Evolutionary conservation across 1,140 invertebrate species (phyloP).

Genomic region (Drosophila lacteicornis): DNA sequence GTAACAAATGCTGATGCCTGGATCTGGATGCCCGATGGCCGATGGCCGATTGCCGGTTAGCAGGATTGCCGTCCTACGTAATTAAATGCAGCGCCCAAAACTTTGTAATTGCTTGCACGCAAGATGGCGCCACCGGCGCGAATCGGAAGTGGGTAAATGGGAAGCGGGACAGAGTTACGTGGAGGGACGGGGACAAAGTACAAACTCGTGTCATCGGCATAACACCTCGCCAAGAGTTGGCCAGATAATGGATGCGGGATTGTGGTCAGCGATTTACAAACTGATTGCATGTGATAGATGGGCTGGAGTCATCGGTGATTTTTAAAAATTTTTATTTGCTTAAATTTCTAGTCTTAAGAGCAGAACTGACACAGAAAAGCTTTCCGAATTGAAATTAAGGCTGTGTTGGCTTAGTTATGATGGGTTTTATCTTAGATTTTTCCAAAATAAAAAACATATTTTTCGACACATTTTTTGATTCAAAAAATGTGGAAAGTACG

Average conservation of each 20-base stretch:
- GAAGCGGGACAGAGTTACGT: background rate
- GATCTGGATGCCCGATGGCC: constrained; percentile 33
- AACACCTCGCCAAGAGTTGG: background rate
- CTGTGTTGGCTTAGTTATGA: too few relatives aligned
- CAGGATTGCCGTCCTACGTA: constrained; percentile 46
- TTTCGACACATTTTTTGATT: too few relatives aligned
- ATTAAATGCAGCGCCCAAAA: constrained; percentile 77
- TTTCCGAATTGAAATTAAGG: too few relatives aligned
- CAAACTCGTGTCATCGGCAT: constrained; percentile 32
- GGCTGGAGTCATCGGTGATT: background rate
- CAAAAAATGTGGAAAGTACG: too few relatives aligned
- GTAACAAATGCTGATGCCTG: constrained; percentile 50
- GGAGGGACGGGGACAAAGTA: constrained; percentile 2
- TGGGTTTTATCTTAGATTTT: too few relatives aligned
- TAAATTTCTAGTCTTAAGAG: too few relatives aligned
- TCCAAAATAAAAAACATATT: too few relatives aligned
- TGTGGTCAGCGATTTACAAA: constrained; percentile 11
- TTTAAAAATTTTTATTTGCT: too few relatives aligned
- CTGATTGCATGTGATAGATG: constrained; percentile 19
- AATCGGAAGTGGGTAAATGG: constrained; percentile 13
- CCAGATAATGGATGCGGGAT: constrained; percentile 13
- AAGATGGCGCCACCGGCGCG: constrained; percentile 60
- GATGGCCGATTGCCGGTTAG: constrained; percentile 32
- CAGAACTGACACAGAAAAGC: too few relatives aligned
- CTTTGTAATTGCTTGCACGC: constrained; percentile 75